Conservation (phyloP, 2,113 vertebrate species). For the Vidua macroura region DNA sequence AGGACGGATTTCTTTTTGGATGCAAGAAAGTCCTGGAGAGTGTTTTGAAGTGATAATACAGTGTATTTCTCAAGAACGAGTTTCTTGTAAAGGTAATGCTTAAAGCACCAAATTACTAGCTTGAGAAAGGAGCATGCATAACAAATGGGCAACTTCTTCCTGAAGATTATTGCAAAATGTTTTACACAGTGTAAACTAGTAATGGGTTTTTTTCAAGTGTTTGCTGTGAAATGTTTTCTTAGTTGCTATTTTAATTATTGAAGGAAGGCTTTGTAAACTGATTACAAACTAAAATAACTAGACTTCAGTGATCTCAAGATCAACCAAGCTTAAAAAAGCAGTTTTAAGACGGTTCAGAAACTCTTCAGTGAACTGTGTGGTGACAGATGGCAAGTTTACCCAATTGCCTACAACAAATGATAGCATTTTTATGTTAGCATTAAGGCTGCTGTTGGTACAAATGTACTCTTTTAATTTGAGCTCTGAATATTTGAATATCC, state of each 20-base stretch:
- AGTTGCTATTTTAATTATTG: not conserved
- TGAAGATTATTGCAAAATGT: not conserved
- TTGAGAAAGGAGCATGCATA: not conserved
- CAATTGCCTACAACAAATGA: not conserved
- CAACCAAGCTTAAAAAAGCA: not conserved
- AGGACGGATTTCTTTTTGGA: not conserved
- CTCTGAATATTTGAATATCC: not conserved
- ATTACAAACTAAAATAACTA: not conserved
- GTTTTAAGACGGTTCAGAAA: conserved; percentile 6
- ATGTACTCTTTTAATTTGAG: not conserved
- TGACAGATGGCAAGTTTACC: not conserved
- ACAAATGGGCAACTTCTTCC: not conserved
- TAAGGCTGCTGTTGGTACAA: not conserved
- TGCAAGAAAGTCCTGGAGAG: not conserved
- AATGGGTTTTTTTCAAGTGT: not conserved
- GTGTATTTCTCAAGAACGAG: not conserved
- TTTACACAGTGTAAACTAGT: not conserved
- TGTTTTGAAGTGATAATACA: not conserved
- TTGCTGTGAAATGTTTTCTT: not conserved
- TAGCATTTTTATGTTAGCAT: not conserved
- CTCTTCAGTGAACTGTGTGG: not conserved
- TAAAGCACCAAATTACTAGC: not conserved
- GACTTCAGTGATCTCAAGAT: not conserved
- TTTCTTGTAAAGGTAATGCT: not conserved
- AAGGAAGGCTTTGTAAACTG: not conserved